A percentile compares a stretch with the other conserved stretches of the same genome.
phyloP scores from a whole-genome alignment of 2,888 invertebrate genomes.

The Drosophila eohydei region DNA sequence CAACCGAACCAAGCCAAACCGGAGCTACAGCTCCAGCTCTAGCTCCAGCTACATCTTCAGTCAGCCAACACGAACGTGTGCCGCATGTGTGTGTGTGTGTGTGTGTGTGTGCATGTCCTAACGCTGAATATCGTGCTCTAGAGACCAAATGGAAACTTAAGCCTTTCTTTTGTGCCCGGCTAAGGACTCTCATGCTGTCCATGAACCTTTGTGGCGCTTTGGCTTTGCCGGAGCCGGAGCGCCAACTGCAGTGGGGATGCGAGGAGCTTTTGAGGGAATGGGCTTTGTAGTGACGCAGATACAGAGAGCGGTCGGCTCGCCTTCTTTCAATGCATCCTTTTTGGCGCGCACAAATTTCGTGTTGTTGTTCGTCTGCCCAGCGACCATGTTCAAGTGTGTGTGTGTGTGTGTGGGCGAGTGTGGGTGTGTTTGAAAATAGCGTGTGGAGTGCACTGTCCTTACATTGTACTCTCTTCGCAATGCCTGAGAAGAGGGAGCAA shows the following conservation, averaged over 20 bases:
- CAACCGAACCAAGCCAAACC: constrained; percentile 38
- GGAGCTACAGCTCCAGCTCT: constrained; percentile 28
- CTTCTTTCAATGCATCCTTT: constrained; percentile 76
- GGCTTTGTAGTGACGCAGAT: constrained; percentile 8
- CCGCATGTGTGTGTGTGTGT: constrained; percentile 13
- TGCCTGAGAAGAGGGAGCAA: constrained; percentile 21
- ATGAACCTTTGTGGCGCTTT: constrained; percentile 78
- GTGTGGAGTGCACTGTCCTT: constrained; percentile 76
- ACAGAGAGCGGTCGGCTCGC: constrained; percentile 50
- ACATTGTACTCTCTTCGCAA: constrained; percentile 66
- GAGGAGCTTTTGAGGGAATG: not conserved
- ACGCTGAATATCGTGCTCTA: constrained; percentile 79
- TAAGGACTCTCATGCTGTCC: constrained; percentile 80
- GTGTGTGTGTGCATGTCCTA: constrained; percentile 13
- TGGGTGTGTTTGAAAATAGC: constrained; percentile 52
- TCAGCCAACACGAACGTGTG: constrained; percentile 13
- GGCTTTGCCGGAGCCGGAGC: constrained; percentile 34
- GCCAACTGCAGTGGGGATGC: not conserved
- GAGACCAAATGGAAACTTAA: constrained; percentile 84
- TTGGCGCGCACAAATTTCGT: constrained; percentile 68
- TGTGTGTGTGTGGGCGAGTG: constrained; percentile 30
- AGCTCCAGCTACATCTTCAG: constrained; percentile 21
- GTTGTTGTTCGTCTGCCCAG: constrained; percentile 48
- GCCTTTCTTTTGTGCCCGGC: constrained; percentile 81
- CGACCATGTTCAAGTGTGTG: constrained; percentile 30